Evolutionary conservation across 2,888 invertebrate species (phyloP), one percentile per base, ranked within the genome.

Genomic region (Caenorhabditis zanzibari): DNA sequence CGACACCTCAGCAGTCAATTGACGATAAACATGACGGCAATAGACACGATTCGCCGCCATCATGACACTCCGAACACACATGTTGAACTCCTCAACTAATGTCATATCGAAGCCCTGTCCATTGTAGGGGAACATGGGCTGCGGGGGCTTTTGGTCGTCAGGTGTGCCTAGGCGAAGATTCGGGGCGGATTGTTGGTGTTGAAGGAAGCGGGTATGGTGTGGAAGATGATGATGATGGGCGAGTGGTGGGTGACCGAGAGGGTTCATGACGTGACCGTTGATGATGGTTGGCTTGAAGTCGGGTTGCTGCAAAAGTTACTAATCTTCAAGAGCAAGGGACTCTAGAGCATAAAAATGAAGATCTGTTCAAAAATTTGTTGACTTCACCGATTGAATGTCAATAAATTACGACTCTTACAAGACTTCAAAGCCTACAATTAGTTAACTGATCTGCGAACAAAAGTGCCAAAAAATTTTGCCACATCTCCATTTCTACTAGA

Each of bases 21-120:
- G 77, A 68, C 82, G 82, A 38, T 82, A 82, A 14, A 82, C 82
- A 58, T 82, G 77, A 28, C 79, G 73, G 56, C 82, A 82, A 56
- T 69, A 73, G 4, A 69, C 68, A 26, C 82, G 73, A 24, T 79
- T 58, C 3, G 77, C 49, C 16, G 82, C 82, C 82, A 82, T 82
- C 24, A 82, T 35, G 2, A 82, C 74, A 4, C 68, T 72, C 10
- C 74, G 59, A 2, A 82, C 82, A 69, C 82, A 82, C 82, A 82
- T 82, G 9, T 82, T 61, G 19, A 82, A 82, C 44, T 82, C 82
- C 5, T 79, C 74, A 22, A 82, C 79, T 24, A 82, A 19, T 5
- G 77, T 69, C 10, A 49, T 24, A 28, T 82, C 82, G 63, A 82
- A 82, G 10, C n/a, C 28, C 22, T 28, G 68, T 19, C 35, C 35